Base-by-base conservation (phyloP, 2,113 vertebrate genomes). In the Vanacampus margaritifer region DNA sequence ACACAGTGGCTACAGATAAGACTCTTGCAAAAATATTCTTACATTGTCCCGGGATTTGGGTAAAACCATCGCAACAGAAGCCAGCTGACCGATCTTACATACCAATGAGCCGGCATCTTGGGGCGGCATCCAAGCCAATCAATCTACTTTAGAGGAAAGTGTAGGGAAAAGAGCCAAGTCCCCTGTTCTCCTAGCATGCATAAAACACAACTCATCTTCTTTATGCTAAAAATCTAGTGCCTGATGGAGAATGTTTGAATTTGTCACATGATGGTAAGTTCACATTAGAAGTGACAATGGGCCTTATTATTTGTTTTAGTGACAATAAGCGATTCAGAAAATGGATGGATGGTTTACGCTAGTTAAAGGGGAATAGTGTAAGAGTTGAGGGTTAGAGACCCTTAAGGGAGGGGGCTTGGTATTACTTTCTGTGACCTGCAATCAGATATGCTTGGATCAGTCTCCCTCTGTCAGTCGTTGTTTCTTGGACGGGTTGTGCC, bases 51-150 rank as follows among this genome's bases (percentile, higher is more conserved):
- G 16, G 23, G 6, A 62, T 45, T 24, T 43, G 60, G 16, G 39
- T 43, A 41, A 62, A 62, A 26, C n/a, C 60, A 41, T 26, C 37
- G 43, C 60, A 16, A 7, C 28, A 23, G 60, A 28, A 62, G 59
- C n/a, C 19, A 39, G 37, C n/a, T 21, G 37, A 24, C 37, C 23
- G 5, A 37, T 19, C 17, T 36, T 41, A 48, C 67, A 70, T 59
- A 67, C 72, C 58, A 54, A 35, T 41, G 28, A 71, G 65, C 1
- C 23, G 70, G 54, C 54, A 70, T 43, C 35, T 60, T 67, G 46
- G 64, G 37, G 73, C 59, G 64, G 23, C 10, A 16, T 63, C 19
- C 6, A 6, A 67, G 60, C 57, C 65, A 51, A 46, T 72, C 68
- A 63, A 10, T 48, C 26, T 45, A 58, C 58, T 32, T 74, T 58